These are phyloP conservation scores for Eupithecia inturbata DNA, from an alignment of 2,888 invertebrate genomes.

Conservation along the genomic window DNA sequence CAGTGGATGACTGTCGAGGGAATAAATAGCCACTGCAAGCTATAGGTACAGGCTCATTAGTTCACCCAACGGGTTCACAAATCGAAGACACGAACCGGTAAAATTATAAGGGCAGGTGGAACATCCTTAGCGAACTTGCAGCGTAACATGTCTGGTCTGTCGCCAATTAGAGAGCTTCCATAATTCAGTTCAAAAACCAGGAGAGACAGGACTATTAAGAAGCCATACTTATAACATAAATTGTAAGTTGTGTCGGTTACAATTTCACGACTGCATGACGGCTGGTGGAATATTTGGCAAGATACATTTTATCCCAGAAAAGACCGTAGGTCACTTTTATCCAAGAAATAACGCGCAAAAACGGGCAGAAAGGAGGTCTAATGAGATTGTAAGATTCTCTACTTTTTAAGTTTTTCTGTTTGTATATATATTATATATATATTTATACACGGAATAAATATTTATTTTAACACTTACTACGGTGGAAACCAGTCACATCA, in stretches of 20 bases:
- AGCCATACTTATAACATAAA: background rate
- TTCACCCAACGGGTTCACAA: constrained; percentile 6
- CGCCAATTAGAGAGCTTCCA: constrained; percentile 5
- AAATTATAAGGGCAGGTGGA: constrained; percentile 19
- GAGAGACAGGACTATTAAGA: background rate
- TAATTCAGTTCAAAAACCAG: background rate
- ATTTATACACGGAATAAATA: background rate
- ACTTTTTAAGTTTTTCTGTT: background rate
- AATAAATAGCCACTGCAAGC: background rate
- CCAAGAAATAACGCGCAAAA: background rate
- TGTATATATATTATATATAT: background rate
- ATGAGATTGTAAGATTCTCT: background rate
- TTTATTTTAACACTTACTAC: background rate
- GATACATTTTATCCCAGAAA: background rate
- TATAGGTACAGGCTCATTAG: constrained; percentile 1
- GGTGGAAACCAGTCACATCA: background rate
- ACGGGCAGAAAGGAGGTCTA: background rate
- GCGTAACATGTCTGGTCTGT: constrained; percentile 5
- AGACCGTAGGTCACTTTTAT: background rate
- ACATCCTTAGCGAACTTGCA: constrained; percentile 7
- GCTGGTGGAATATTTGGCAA: background rate
- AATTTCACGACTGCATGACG: background rate
- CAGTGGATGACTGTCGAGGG: background rate
- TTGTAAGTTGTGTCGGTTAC: background rate
- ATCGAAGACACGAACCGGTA: constrained; percentile 3